Evolutionary conservation across 2,113 vertebrate genomes (phyloP), one percentile per base, ranked within the genome.

Genomic region (Hoplias malabaricus): DNA sequence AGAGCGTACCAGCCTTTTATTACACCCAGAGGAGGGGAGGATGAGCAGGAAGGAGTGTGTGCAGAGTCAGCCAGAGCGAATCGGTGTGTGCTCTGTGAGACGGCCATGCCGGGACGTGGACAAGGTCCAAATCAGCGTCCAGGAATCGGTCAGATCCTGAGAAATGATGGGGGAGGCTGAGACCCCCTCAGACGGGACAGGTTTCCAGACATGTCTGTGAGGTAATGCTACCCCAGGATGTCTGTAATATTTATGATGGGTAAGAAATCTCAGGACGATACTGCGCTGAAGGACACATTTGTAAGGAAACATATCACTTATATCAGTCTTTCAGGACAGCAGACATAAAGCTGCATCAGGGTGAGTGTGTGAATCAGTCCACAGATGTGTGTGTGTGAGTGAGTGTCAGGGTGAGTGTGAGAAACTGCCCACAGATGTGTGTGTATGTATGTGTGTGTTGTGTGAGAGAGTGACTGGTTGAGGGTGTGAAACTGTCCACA

Each of bases 1-100:
- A 16, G 67, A 78, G 40, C 42, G 31, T 70, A 50, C 34, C 3
- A 29, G 75, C 21, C 50, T 70, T 70, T 78, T 75, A 79, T 79
- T 70, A 50, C 80, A 62, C 57, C 71, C 65, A 25, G 19, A 75
- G 74, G 75, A 72, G 71, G 2, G 50, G 6, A 31, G 31, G 76
- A 69, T 62, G 56, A 69, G 63, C 43, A 19, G 63, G 63, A 40
- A 16, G 16, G 68, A 67, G 38, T 4, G 16, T 23, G 53, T 53
- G 69, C 8, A 2, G 31, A 25, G 10, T 59, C 68, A 25, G 57
- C 67, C 57, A 57, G 67, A 38, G 36, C 2, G 73, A 29, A 77
- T 33, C 43, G 3, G 53, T 6, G 48, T 21, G 62, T 19, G 38
- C 57, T 29, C 57, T 50, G 46, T 50, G 46, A 50, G 46, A 16